Base-by-base conservation (phyloP, 2,888 invertebrate genomes). In the Drosophila niveifrons region DNA sequence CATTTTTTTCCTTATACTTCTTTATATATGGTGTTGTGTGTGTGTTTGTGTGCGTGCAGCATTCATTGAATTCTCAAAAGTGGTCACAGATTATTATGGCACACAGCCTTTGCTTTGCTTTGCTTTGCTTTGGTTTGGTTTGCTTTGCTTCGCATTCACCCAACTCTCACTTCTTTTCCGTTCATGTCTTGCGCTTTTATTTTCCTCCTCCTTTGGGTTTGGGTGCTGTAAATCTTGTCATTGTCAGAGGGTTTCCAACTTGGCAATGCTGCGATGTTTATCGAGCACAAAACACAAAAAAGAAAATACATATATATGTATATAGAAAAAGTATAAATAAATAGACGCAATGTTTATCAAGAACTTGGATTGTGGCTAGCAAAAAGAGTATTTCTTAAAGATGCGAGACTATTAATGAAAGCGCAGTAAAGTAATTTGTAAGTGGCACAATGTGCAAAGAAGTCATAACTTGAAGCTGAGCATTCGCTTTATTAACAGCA, bases 51-150 rank as follows among this genome's bases (percentile, higher is more conserved):
- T 34, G 51, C 56, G 69, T 52, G 73, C 65, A 74, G 75, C 66
- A 72, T 72, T 88, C 86, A 88, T 82, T 85, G 80, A 83, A 85
- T 77, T 83, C 82, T 88, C 72, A 85, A 88, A 85, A 77, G 83
- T 72, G 79, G 66, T 66, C 55, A 65, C 80, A 72, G 86, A 83
- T 82, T 82, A 85, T 85, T 88, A 73, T 82, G 80, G 88, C 82
- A 82, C 67, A 69, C 82, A 77, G 77, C 78, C 83, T 84, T 86
- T 85, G 88, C 77, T 88, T 85, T 80, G 52, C 77, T 88, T 85
- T 80, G 52, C 82, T 83, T 85, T 85, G 88, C 77, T 88, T 85
- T 80, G 52, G 80, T 83, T 85, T 85, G 88, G 75, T 88, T 85
- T 80, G 52, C 6, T 23, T 23, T 1, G 59, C 72, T 53, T 68